Evolutionary conservation across 2,888 invertebrate genomes (phyloP), one percentile per base, ranked within the genome.

Genomic region (Lochmaea crataegi): DNA sequence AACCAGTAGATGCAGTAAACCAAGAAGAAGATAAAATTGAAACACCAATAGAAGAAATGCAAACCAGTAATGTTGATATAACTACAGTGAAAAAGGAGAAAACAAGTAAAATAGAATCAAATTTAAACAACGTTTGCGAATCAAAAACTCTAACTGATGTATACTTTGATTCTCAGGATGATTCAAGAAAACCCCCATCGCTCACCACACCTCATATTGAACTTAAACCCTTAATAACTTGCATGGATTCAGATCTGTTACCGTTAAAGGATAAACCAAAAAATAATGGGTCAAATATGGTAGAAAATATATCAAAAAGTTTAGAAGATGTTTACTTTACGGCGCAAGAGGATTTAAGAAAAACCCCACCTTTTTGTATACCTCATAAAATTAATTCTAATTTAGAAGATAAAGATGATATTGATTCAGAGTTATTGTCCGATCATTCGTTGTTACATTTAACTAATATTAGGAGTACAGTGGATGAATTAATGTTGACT

Each of bases 401-500:
- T 26, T 53, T 68, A 32, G 57, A 45, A 38, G 53, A 65, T 18
- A 74, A 74, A 58, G 42, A 48, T 7, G 67, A 74, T 57, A 53
- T 74, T 4, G 68, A 74, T 42, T 65, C 75, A 9, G 75, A 80
- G 22, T 63, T 86, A 56, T 67, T 85, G 16, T 81, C 81, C 11
- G 83, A 84, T 9, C 83, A 83, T 76, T 80, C 81, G 5, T 75
- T 83, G 38, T 67, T 84, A 10, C 78, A 78, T 64, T 74, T 83
- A 45, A 80, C 82, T 58, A 82, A 80, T 76, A 75, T 83, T 38
- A 76, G 79, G 48, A 80, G 76, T 69, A 75, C 82, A 2, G 84
- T 82, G 10, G 86, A 85, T 75, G 85, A 85, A 65, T 78, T 86
- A 58, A 85, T 85, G 72, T 78, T 86, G 60, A 81, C 84, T 2